Percentiles rank a stretch among this genome's conserved stretches.
Conservation (phyloP, 2,888 invertebrate species). For the Rhorus exstirpatorius region DNA sequence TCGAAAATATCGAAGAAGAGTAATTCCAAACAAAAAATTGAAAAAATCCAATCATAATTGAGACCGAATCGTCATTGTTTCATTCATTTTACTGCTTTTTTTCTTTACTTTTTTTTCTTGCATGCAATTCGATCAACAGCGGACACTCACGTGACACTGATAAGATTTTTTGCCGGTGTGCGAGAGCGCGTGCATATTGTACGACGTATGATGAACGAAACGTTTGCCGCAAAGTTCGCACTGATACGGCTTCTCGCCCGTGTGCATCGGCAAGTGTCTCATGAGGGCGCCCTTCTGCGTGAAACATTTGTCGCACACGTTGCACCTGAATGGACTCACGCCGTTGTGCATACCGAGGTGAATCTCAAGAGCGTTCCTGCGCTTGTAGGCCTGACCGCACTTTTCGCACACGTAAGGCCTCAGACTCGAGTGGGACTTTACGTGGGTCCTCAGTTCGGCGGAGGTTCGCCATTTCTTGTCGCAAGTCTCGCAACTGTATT, state of each 20-base stretch:
- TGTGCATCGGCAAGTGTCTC: slow-evolving; percentile 89
- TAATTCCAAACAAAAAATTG: too few species aligned
- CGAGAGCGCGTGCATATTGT: slow-evolving; percentile 90
- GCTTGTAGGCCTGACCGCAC: slow-evolving; percentile 89
- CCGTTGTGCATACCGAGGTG: slow-evolving; percentile 89
- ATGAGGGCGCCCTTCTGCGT: slow-evolving; percentile 89
- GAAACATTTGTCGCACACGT: slow-evolving; percentile 88
- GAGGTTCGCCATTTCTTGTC: slow-evolving; percentile 77
- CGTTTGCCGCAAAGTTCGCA: slow-evolving; percentile 89
- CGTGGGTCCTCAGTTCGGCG: slow-evolving; percentile 76
- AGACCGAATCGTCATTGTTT: too few species aligned
- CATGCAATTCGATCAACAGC: background rate
- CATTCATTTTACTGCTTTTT: too few species aligned
- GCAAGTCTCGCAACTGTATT: slow-evolving; percentile 77
- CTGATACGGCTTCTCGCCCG: slow-evolving; percentile 88
- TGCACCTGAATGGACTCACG: slow-evolving; percentile 88
- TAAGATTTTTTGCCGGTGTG: slow-evolving; percentile 86
- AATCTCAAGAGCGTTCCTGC: slow-evolving; percentile 89
- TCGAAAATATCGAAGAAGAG: too few species aligned
- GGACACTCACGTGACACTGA: slow-evolving; percentile 77
- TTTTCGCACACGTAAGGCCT: slow-evolving; percentile 86
- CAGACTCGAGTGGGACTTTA: slow-evolving; percentile 78
- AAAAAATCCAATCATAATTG: too few species aligned
- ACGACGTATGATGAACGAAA: slow-evolving; percentile 90
- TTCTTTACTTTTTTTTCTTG: background rate